Conservation (phyloP, 2,797 vertebrate species). For the Balearica regulorum region DNA sequence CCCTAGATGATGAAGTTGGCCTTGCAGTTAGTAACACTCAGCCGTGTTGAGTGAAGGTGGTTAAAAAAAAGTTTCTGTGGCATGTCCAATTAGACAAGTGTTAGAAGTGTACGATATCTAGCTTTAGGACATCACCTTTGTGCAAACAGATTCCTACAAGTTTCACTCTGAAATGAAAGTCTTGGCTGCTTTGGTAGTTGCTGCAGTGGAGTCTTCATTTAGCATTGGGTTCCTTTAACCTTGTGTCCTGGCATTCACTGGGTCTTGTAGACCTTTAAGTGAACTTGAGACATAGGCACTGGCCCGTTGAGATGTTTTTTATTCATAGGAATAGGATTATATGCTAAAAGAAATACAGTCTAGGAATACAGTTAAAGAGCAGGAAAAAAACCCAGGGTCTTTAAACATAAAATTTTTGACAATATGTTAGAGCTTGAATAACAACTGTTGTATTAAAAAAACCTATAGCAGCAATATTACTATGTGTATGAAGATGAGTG, state of each 20-base stretch:
- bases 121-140: background rate
- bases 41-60: background rate
- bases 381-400: background rate
- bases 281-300: background rate
- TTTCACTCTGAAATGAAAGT: background rate
- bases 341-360: background rate
- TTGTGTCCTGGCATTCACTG: background rate
- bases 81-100: background rate
- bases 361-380: background rate
- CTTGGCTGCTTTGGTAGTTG: background rate
- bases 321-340: background rate
- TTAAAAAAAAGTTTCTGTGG: background rate
- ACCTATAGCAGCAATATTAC: background rate
- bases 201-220: background rate
- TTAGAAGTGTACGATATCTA: rapidly evolving
- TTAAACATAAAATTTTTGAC: background rate
- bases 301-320: background rate
- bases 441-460: background rate
- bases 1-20: background rate
- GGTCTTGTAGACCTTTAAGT: background rate
- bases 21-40: rapidly evolving
- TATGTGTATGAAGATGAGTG: background rate
- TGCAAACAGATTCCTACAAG: rapidly evolving
- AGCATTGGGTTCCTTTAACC: background rate
- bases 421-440: background rate